phyloP scores from a whole-genome alignment of 2,888 invertebrate genomes.

The Vannuccia rotundouncinata region DNA sequence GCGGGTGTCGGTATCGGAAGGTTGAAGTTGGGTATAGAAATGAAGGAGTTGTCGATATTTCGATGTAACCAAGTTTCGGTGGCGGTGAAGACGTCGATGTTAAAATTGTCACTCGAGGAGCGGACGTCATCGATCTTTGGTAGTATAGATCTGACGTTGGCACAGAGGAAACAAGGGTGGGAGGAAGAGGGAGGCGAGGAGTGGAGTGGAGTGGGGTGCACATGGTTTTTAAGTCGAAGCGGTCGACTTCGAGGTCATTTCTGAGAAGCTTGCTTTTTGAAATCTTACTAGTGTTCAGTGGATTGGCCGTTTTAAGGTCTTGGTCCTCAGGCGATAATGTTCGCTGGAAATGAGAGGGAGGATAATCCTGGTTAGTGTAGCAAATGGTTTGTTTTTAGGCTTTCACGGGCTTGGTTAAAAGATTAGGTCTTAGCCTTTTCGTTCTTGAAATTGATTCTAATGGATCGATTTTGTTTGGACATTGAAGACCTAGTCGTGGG shows the following conservation, averaged over 20 bases:
- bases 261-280: neutral
- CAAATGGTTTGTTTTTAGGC: no score
- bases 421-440: no score
- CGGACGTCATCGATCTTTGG: constrained; percentile 7
- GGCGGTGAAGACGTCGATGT: neutral
- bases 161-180: neutral
- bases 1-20: neutral
- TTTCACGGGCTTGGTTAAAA: no score
- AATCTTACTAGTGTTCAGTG: no score
- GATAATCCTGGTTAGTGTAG: no score
- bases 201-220: neutral
- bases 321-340: no score
- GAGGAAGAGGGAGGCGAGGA: neutral
- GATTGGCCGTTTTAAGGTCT: no score
- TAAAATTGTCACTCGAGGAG: neutral
- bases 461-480: no score
- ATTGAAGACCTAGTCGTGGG: no score
- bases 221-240: neutral
- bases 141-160: constrained; percentile 1
- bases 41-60: neutral
- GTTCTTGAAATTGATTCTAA: no score
- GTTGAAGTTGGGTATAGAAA: neutral
- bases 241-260: neutral
- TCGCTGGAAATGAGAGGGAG: no score
- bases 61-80: neutral